Evolutionary conservation across 2,888 invertebrate genomes (phyloP).

Genomic region (Frankliniella intonsa): DNA sequence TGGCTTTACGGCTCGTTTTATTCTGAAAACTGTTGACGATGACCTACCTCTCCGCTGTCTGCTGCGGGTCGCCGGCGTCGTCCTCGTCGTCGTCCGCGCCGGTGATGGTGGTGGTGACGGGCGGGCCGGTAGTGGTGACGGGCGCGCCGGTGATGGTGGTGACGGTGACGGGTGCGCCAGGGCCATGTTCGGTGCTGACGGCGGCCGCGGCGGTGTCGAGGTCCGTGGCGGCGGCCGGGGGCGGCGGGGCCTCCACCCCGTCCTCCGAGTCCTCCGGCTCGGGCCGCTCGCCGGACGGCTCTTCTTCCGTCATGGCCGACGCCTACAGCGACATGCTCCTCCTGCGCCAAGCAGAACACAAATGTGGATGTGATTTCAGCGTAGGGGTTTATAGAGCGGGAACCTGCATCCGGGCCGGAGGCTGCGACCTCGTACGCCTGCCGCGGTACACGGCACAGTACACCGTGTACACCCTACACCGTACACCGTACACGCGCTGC

Average conservation of each 20-base stretch:
- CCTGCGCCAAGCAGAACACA: no score
- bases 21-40: no score
- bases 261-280: neutral
- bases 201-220: neutral
- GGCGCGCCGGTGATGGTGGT: neutral
- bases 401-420: no score
- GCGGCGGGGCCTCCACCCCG: neutral
- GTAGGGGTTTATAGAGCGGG: no score
- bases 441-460: no score
- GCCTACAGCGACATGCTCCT: neutral
- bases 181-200: neutral
- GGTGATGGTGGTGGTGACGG: neutral
- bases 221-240: neutral
- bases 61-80: neutral
- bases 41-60: no score
- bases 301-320: neutral
- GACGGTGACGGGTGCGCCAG: neutral
- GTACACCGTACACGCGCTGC: no score
- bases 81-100: neutral
- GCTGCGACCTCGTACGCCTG: no score
- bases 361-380: no score
- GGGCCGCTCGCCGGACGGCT: neutral
- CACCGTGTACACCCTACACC: no score
- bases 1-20: no score
- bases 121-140: neutral